Evolutionary conservation across 2,113 vertebrate species (phyloP).

Genomic region (Nycticorax nycticorax): DNA sequence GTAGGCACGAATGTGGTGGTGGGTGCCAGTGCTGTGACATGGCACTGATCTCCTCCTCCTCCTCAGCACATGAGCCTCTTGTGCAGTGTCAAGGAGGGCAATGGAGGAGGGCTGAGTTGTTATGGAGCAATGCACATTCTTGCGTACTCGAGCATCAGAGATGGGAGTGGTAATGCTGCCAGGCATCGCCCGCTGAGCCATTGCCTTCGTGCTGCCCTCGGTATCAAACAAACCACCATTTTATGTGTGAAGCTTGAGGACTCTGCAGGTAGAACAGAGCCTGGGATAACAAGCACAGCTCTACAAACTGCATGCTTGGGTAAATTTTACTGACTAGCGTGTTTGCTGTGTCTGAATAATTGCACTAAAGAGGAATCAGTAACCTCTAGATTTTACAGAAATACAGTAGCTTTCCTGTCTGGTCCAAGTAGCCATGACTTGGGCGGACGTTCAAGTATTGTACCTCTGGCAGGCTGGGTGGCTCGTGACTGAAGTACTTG

Average conservation of each 20-base stretch:
- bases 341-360: neutral
- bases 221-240: neutral
- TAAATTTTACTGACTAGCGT: neutral
- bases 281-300: neutral
- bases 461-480: neutral
- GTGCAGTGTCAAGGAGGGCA: neutral
- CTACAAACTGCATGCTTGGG: accelerated
- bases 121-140: accelerated
- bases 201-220: neutral
- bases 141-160: neutral
- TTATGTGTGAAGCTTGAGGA: neutral
- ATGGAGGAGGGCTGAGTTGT: neutral
- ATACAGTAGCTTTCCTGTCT: neutral
- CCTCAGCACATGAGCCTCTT: neutral
- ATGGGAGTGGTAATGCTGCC: neutral
- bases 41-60: accelerated
- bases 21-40: neutral
- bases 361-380: neutral
- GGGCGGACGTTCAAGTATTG: neutral
- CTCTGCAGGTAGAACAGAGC: neutral
- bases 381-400: neutral
- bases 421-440: neutral
- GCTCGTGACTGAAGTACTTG: neutral
- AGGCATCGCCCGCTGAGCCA: accelerated
- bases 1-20: accelerated